A percentile compares a stretch with the other conserved stretches of the same genome.
Conservation (phyloP, 1,140 invertebrate species). For the Pararge aegeria region DNA sequence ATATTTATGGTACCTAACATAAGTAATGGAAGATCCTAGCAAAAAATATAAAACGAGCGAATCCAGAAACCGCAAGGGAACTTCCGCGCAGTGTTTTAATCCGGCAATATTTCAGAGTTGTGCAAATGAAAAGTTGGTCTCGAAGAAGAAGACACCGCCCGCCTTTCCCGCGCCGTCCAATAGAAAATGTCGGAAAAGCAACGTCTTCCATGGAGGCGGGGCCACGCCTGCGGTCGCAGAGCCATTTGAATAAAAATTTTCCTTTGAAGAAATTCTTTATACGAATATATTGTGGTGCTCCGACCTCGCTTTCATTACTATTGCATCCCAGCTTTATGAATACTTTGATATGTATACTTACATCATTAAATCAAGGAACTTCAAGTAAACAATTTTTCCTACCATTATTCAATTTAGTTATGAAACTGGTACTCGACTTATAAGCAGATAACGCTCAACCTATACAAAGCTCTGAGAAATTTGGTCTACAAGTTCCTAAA, state of each 20-base stretch:
- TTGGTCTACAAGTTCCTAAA: too few relatives aligned
- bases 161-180: constrained; percentile 67
- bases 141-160: constrained; percentile 66
- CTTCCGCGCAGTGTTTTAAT: constrained; percentile 67
- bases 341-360: constrained; percentile 14
- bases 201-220: constrained; percentile 70
- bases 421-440: background rate
- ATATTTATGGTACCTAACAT: constrained; percentile 14
- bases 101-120: constrained; percentile 70
- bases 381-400: background rate
- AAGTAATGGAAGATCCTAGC: constrained; percentile 45
- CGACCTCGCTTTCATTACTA: constrained; percentile 48
- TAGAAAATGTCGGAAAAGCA: constrained; percentile 71
- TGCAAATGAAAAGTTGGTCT: constrained; percentile 77
- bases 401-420: background rate
- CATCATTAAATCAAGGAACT: background rate
- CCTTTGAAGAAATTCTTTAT: constrained; percentile 74
- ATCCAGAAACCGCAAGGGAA: constrained; percentile 64
- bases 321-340: constrained; percentile 39
- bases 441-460: too few relatives aligned
- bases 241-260: constrained; percentile 75
- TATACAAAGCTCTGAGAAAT: too few relatives aligned
- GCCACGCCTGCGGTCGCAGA: constrained; percentile 63
- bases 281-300: constrained; percentile 62
- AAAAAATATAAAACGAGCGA: constrained; percentile 50